Evolutionary conservation across 1,140 invertebrate genomes (phyloP).

Genomic region (Zeugodacus cucurbitae): DNA sequence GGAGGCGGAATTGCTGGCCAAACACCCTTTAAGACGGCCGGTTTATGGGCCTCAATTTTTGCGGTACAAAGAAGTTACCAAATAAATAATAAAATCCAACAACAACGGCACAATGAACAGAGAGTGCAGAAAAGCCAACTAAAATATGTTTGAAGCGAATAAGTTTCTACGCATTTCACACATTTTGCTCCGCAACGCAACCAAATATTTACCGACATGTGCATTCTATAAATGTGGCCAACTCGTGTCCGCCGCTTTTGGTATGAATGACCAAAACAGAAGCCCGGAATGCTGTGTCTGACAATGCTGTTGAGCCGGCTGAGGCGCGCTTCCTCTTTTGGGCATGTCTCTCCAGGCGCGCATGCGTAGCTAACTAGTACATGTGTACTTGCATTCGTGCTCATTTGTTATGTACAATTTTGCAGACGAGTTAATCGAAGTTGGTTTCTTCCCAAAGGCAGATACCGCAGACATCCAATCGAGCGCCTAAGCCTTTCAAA

Average conservation of each 20-base stretch:
- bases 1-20: neutral
- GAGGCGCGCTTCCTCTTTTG: neutral
- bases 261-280: neutral
- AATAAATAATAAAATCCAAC: conserved; percentile 22
- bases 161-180: neutral
- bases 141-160: neutral
- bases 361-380: too few species aligned
- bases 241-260: neutral
- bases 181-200: neutral
- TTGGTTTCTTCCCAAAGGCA: too few species aligned
- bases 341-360: neutral
- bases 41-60: neutral
- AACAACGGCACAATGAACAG: neutral
- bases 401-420: too few species aligned
- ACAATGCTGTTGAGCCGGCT: neutral
- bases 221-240: neutral
- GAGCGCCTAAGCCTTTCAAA: too few species aligned
- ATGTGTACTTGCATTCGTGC: too few species aligned
- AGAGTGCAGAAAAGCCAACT: neutral
- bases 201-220: neutral
- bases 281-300: neutral
- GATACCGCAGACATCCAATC: too few species aligned
- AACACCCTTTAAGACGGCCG: neutral
- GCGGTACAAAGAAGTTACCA: conserved; percentile 4
- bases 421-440: too few species aligned